Base-by-base conservation (phyloP, 2,888 invertebrate genomes). In the Aphidius colemani region DNA sequence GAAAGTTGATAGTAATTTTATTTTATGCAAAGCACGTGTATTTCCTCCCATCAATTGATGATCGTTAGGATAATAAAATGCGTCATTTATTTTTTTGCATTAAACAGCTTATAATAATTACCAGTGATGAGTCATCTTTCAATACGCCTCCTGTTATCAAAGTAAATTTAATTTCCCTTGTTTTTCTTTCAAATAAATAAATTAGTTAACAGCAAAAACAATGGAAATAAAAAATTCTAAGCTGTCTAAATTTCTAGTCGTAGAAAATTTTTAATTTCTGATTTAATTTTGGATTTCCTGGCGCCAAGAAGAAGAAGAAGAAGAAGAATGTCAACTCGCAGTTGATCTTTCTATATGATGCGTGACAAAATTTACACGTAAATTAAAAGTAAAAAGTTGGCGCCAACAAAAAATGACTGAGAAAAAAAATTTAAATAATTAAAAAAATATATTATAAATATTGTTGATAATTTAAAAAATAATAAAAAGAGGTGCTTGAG, bases 11-110 rank as follows among this genome's bases (percentile, higher is more conserved):
- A 18, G 13, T 18, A 18, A 43, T 13, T 40, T 53, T 53, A 53
- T 3, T n/a, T 13, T 40, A 53, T 53, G 18, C 40, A 53, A 10
- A 11, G 43, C 53, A 48, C 45, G 55, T 61, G 18, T 46, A 11
- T 53, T 53, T 61, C 40, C 39, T 40, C 30, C n/a, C 41, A 10
- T 45, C 44, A 49, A 53, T 63, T 48, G 53, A 63, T 59, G 63
- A 63, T 59, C 58, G 59, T 53, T 30, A 11, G 46, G 39, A 61
- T 51, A 40, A 59, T 8, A 2, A 43, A n/a, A 30, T 46, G 56
- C 30, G 59, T 58, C 59, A 63, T 63, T 46, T 58, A 40, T 8
- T 30, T 30, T 30, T 30, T 30, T 30, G 30, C 30, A 30, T 30
- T 30, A 0, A 30, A 5, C 30, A 30, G 30, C 41, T 13, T 30